phyloP scores from a whole-genome alignment of 2,113 vertebrate genomes.

The Pagrus major region DNA sequence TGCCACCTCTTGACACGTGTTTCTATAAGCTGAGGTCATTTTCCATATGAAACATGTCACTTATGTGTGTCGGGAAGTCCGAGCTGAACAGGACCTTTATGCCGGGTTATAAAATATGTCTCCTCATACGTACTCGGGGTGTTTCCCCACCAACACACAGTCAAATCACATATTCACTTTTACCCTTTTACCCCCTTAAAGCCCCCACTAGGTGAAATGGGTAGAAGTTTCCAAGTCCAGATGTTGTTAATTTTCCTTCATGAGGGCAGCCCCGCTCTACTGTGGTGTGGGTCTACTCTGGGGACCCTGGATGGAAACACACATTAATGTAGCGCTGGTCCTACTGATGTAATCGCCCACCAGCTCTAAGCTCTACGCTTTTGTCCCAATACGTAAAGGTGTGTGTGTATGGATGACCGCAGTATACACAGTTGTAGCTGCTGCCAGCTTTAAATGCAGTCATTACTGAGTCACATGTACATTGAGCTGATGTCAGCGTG shows the following conservation, averaged over 20 bases:
- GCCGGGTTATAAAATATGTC: slow-evolving; percentile 14
- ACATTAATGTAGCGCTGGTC: slow-evolving; percentile 18
- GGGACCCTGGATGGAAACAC: slow-evolving; percentile 56
- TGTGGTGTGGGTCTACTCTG: slow-evolving; percentile 31
- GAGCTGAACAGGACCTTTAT: slow-evolving; percentile 58
- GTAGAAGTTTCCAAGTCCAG: slow-evolving; percentile 66
- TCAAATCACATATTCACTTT: slow-evolving; percentile 28
- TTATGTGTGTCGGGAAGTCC: slow-evolving; percentile 8
- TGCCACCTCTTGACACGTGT: slow-evolving; percentile 14
- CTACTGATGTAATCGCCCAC: slow-evolving; percentile 57
- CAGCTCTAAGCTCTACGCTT: not conserved
- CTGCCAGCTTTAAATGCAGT: slow-evolving; percentile 19
- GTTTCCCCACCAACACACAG: slow-evolving; percentile 29
- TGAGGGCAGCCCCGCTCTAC: slow-evolving; percentile 20
- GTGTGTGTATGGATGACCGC: not conserved
- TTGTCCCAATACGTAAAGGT: slow-evolving; percentile 27
- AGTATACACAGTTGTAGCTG: not conserved
- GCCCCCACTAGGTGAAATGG: slow-evolving; percentile 39
- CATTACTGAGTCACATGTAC: slow-evolving; percentile 14
- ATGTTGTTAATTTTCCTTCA: slow-evolving; percentile 71
- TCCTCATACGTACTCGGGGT: slow-evolving; percentile 25
- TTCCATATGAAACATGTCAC: slow-evolving; percentile 45
- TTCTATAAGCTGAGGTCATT: slow-evolving; percentile 60
- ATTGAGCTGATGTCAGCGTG: slow-evolving; percentile 35
- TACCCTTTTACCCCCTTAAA: slow-evolving; percentile 33